A percentile compares a stretch with the other conserved stretches of the same genome.
phyloP scores from a whole-genome alignment of 2,797 vertebrate genomes.

The Anguilla anguilla region DNA sequence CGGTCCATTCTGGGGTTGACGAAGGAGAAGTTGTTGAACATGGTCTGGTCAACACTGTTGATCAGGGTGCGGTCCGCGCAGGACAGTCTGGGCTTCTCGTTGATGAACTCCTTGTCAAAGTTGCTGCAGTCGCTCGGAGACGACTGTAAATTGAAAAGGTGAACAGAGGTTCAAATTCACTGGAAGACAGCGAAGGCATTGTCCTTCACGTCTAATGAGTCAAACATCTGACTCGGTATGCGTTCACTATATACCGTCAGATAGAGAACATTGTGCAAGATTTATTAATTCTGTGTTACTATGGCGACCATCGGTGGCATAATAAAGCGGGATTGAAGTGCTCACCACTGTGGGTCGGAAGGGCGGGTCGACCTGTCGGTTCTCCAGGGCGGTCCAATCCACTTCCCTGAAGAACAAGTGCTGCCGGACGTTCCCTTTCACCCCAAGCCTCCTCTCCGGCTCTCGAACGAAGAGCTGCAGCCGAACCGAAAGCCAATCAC shows the following conservation, averaged over 20 bases:
- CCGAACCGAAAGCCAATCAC: conserved; percentile 21
- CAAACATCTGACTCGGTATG: background rate
- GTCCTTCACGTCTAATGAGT: background rate
- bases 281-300: background rate
- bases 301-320: background rate
- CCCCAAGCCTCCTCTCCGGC: conserved; percentile 87
- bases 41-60: conserved; percentile 97
- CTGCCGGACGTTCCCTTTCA: conserved; percentile 84
- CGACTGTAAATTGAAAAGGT: conserved; percentile 67
- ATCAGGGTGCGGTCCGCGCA: conserved; percentile 86
- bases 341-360: conserved; percentile 92
- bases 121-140: conserved; percentile 92
- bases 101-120: conserved; percentile 97
- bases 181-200: background rate
- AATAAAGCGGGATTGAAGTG: background rate
- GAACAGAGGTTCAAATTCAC: background rate
- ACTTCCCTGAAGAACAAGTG: conserved; percentile 86
- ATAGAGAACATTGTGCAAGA: background rate
- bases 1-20: conserved; percentile 86
- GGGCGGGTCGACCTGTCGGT: conserved; percentile 85
- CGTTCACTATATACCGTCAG: background rate
- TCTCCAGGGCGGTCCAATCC: conserved; percentile 87
- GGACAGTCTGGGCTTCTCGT: conserved; percentile 90
- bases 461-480: conserved; percentile 91
- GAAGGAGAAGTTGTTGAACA: conserved; percentile 95